Base-by-base conservation (phyloP, 2,888 invertebrate genomes). In the Caenorhabditis virilis region DNA sequence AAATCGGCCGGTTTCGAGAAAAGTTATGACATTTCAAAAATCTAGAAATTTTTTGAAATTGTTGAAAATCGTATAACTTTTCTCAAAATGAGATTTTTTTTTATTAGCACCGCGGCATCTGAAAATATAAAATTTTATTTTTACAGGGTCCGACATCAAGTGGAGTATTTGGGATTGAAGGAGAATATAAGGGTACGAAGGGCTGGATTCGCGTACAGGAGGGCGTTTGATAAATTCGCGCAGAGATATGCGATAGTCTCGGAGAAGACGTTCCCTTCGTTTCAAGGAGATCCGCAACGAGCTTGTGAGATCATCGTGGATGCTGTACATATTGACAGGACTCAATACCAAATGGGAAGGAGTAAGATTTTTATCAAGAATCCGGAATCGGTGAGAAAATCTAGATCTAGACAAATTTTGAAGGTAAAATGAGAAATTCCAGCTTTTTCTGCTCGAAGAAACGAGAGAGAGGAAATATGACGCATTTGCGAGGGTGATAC, bases 321-420 rank as follows among this genome's bases (percentile, higher is more conserved):
- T 11, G 85, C 85, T 50, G 87, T 88, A 20, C 87, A 87, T 78
- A 88, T 89, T 84, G 88, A 89, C 59, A 78, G 74, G 13, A 86
- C 86, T 47, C 88, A 89, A 81, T 89, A 87, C 80, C 89, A 89
- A 78, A 84, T 89, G 55, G 89, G 89, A 13, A 86, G 85, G 62
- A 86, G 88, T 9, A 89, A 89, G 84, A 86, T 89, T 22, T 89
- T 89, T 80, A 87, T 89, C 72, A 89, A 89, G 83, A 89, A 89
- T 54, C 88, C 88, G 0, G 88, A 88, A 84, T 88, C 86, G 56
- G 88, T 88, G 78, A 83, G 85, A 77, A 39, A 16, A 25, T 53
- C 23, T 25, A 20, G 15, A 30, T 56, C 3, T 22, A 7, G 16
- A 2, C 18, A n/a, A 6, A 50, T 15, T 38, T 26, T n/a, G n/a